Conservation (phyloP, 2,888 invertebrate genomes). For the Dryomyza anilis region DNA sequence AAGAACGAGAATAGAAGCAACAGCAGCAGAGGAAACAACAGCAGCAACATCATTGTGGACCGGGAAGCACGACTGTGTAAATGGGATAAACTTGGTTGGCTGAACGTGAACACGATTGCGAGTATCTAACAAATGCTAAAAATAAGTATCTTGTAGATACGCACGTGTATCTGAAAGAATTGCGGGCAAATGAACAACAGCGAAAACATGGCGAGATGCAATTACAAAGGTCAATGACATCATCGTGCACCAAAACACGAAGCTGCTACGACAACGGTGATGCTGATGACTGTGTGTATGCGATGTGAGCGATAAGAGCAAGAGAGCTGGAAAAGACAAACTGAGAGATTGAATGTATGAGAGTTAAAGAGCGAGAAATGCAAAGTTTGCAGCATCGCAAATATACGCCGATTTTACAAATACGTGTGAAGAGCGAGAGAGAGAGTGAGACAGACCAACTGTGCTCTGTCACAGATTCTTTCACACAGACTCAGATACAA, state of each 20-base stretch:
- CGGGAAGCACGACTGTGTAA: not conserved
- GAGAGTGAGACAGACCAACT: too few relatives aligned
- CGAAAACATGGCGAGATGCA: conserved; percentile 18
- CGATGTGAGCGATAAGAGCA: not conserved
- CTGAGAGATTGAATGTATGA: not conserved
- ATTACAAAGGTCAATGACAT: conserved; percentile 27
- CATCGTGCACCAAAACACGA: conserved; percentile 18
- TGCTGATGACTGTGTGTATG: not conserved
- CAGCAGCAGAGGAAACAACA: not conserved
- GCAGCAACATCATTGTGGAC: conserved; percentile 1
- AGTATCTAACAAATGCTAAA: conserved; percentile 20
- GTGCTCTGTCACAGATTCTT: too few relatives aligned
- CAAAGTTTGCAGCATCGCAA: conserved; percentile 3
- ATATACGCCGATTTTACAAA: not conserved
- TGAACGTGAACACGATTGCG: too few relatives aligned
- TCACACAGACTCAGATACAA: not conserved
- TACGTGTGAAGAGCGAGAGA: not conserved
- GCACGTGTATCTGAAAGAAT: conserved; percentile 26
- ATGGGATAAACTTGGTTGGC: too few relatives aligned
- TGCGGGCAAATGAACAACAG: conserved; percentile 19
- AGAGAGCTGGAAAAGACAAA: not conserved
- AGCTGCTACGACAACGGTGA: not conserved
- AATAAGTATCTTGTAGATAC: conserved; percentile 23
- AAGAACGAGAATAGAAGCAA: not conserved
- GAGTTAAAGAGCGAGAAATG: conserved; percentile 1